Evolutionary conservation across 2,888 invertebrate genomes (phyloP), one percentile per base, ranked within the genome.

Genomic region (Caenorhabditis imperialis): DNA sequence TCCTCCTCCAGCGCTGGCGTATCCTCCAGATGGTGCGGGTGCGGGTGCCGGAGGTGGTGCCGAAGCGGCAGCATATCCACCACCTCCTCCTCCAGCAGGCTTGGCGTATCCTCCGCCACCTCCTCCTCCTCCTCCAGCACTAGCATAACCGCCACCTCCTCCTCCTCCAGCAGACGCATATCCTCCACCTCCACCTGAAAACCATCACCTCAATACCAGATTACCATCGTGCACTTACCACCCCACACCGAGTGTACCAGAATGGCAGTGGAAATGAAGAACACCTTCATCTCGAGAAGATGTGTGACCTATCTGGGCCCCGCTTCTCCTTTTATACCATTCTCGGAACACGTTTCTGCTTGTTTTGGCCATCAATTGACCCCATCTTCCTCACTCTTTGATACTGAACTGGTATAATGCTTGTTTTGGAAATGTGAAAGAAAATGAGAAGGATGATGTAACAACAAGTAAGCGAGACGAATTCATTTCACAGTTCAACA

Each of bases 211-310:
- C 27, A 33, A 10, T 22, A 38, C 2, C 18, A 0, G 1, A 37
- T 38, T 44, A 10, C n/a, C 1, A 3, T 30, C 38, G 3, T 2
- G 7, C 20, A 44, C 51, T 51, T 4, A 57, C 57, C 67, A 40
- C 67, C 57, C 6, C 57, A 33, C 33, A 67, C 67, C 30, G 50
- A 40, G 27, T 57, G 50, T n/a, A 58, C 18, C n/a, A 67, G 45
- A 14, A 67, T 33, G 38, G 57, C 67, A 57, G 67, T 67, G 51
- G 57, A 67, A 25, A 57, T 44, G 44, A 67, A 30, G 67, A 67
- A 50, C 35, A 51, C 40, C 67, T 57, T 67, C 57, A 67, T 57
- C 38, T 25, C 44, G 40, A 60, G 42, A 45, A n/a, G n/a, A n/a
- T n/a, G n/a, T n/a, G n/a, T n/a, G n/a, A n/a, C n/a, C n/a, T n/a